Percentiles rank a stretch among this genome's conserved stretches.
phyloP scores from a whole-genome alignment of 2,113 vertebrate species.

The Orthonyx spaldingii region DNA sequence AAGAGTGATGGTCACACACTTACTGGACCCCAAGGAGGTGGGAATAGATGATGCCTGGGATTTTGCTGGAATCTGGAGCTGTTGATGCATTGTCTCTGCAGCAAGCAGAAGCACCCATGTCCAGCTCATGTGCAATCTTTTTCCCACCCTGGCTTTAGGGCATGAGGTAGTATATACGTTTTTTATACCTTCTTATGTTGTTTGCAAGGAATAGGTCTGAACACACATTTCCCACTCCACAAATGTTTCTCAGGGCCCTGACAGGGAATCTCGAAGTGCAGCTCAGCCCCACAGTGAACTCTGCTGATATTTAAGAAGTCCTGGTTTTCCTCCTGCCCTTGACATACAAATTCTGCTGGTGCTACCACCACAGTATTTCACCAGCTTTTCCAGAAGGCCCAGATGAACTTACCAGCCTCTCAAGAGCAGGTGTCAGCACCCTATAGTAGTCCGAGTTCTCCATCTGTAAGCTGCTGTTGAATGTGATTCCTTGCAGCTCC shows the following conservation, averaged over 20 bases:
- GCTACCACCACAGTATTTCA: neutral
- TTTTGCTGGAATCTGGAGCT: neutral
- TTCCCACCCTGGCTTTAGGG: neutral
- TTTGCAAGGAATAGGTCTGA: neutral
- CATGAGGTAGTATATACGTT: neutral
- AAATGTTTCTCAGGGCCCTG: neutral
- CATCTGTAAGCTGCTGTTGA: conserved; percentile 71
- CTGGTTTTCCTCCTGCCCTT: neutral
- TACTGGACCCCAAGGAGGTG: neutral
- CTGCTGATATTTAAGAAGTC: neutral
- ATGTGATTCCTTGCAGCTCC: conserved; percentile 81
- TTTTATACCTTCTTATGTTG: neutral
- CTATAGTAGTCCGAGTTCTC: conserved; percentile 74
- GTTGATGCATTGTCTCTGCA: neutral
- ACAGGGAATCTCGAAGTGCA: rapidly evolving
- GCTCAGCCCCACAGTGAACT: neutral
- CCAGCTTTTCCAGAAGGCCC: neutral
- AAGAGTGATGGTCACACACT: neutral
- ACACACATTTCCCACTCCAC: neutral
- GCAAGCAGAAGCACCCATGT: neutral
- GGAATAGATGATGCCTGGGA: neutral
- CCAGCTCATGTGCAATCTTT: neutral
- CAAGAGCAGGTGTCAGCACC: conserved; percentile 76
- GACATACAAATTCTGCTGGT: neutral
- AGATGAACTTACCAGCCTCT: conserved; percentile 75